These are phyloP conservation scores for Drosophila incognita DNA, from an alignment of 2,888 invertebrate species.

Conservation along the genomic window DNA sequence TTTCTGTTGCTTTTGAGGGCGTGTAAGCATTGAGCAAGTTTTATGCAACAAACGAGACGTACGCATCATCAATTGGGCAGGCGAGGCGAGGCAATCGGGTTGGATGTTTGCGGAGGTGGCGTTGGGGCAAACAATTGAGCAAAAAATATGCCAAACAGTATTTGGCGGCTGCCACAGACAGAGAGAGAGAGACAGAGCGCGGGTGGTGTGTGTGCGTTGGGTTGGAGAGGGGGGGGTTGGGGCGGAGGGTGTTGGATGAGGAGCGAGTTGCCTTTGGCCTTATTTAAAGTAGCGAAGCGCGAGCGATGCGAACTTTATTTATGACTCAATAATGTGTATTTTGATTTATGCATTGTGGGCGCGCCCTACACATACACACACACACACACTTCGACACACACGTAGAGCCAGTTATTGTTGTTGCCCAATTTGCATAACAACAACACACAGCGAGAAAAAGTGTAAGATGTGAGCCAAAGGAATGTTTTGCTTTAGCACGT, in stretches of 20 bases:
- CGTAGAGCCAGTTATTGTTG: constrained; percentile 50
- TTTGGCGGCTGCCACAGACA: constrained; percentile 36
- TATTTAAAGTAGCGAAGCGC: constrained; percentile 76
- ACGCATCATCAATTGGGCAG: constrained; percentile 57
- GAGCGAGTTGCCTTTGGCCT: constrained; percentile 64
- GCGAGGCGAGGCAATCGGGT: constrained; percentile 21
- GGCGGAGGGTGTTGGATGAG: constrained; percentile 21
- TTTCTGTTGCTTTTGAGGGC: constrained; percentile 62
- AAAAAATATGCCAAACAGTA: constrained; percentile 72
- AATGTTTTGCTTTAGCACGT: constrained; percentile 60
- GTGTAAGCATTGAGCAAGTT: constrained; percentile 79
- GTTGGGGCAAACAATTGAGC: constrained; percentile 69
- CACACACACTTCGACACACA: constrained; percentile 29
- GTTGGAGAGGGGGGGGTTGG: neutral
- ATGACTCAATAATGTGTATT: constrained; percentile 81
- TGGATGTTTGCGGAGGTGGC: constrained; percentile 4
- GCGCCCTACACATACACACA: constrained; percentile 50
- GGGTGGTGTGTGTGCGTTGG: constrained; percentile 5
- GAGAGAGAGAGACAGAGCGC: constrained; percentile 1
- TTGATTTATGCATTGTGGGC: constrained; percentile 81
- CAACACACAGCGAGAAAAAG: constrained; percentile 36
- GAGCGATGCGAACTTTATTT: constrained; percentile 73
- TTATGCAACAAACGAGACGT: constrained; percentile 75
- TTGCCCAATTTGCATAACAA: constrained; percentile 75
- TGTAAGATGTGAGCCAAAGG: constrained; percentile 39